Conservation (phyloP, 1,140 invertebrate species). For the Aphidius ervi region DNA sequence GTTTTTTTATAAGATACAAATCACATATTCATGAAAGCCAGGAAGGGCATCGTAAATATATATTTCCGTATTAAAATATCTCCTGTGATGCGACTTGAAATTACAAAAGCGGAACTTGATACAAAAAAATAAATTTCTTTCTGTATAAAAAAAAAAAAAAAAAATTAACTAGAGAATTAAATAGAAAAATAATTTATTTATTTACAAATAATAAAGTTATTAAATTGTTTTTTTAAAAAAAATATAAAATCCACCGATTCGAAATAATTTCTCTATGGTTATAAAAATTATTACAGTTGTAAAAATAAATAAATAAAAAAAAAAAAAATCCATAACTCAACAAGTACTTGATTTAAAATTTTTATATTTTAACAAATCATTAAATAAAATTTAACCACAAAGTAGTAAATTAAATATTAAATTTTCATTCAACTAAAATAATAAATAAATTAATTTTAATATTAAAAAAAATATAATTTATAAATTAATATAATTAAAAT, state of each 20-base stretch:
- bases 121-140: neutral
- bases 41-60: slow-evolving; percentile 2
- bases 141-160: neutral
- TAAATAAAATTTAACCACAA: too few species aligned
- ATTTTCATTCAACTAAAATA: neutral
- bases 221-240: too few species aligned
- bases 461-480: too few species aligned
- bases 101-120: slow-evolving; percentile 2
- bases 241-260: too few species aligned
- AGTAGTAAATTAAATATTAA: neutral
- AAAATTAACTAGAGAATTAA: neutral
- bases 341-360: too few species aligned
- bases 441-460: too few species aligned
- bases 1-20: neutral
- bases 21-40: neutral
- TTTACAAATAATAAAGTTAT: too few species aligned
- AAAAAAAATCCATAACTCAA: too few species aligned
- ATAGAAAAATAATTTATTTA: neutral
- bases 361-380: too few species aligned
- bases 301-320: too few species aligned
- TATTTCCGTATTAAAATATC: slow-evolving; percentile 1
- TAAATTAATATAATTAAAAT: neutral
- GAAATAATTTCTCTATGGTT: too few species aligned
- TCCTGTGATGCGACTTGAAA: neutral
- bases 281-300: too few species aligned